A percentile compares a stretch with the other conserved stretches of the same genome.
These are phyloP conservation scores for Noctuana brunneofusca DNA, from an alignment of 2,888 invertebrate genomes.

Conservation along the genomic window DNA sequence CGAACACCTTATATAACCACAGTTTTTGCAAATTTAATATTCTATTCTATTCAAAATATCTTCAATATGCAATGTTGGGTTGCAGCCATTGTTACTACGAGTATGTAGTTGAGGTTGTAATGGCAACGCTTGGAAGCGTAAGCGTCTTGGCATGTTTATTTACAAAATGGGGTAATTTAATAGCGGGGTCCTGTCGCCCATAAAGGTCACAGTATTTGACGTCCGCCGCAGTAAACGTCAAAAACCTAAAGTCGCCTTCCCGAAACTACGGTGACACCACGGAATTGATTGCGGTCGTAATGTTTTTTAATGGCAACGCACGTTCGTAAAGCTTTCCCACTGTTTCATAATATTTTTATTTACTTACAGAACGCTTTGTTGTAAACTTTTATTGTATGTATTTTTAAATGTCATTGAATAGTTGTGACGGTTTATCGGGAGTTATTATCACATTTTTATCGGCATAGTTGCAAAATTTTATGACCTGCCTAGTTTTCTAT, in stretches of 20 bases:
- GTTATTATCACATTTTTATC: slow-evolving; percentile 2
- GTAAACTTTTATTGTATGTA: slow-evolving; percentile 63
- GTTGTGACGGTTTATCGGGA: slow-evolving; percentile 43
- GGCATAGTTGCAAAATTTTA: slow-evolving; percentile 2
- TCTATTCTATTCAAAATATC: too few species aligned
- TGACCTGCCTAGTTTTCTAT: background rate
- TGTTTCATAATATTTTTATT: slow-evolving; percentile 64
- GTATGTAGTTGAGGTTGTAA: too few species aligned
- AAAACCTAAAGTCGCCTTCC: slow-evolving; percentile 62
- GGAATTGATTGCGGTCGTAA: slow-evolving; percentile 72
- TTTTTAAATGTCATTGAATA: slow-evolving; percentile 66
- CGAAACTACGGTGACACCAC: slow-evolving; percentile 67
- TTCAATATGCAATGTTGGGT: too few species aligned
- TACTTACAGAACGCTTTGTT: slow-evolving; percentile 65
- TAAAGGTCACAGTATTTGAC: slow-evolving; percentile 43
- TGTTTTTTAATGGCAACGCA: slow-evolving; percentile 69
- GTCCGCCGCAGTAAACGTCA: slow-evolving; percentile 62
- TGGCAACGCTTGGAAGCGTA: background rate
- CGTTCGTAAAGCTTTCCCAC: slow-evolving; percentile 57
- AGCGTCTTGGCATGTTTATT: slow-evolving; percentile 4
- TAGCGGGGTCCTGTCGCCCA: slow-evolving; percentile 14
- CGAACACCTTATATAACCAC: too few species aligned
- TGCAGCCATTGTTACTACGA: too few species aligned
- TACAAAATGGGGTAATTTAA: slow-evolving; percentile 23
- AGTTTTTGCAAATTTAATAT: too few species aligned